Evolutionary conservation across 2,797 vertebrate genomes (phyloP).

Genomic region (Chelon labrosus): DNA sequence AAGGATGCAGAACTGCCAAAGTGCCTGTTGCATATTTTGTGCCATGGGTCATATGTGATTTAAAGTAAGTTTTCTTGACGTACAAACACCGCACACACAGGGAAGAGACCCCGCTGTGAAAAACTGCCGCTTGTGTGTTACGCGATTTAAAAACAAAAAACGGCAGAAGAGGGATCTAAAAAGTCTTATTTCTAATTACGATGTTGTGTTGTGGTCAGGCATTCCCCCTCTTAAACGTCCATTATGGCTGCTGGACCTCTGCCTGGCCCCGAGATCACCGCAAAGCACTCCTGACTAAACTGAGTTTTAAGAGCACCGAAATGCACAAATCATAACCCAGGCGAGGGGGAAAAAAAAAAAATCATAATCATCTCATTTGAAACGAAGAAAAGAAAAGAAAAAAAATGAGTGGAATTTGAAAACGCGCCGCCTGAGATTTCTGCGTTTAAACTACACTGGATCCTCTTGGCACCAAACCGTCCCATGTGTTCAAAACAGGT

Average conservation of each 20-base stretch:
- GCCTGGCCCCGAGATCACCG: conserved; percentile 55
- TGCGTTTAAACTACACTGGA: background rate
- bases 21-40: background rate
- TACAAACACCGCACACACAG: background rate
- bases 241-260: conserved; percentile 59
- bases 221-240: conserved; percentile 61
- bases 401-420: conserved; percentile 55
- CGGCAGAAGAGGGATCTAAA: conserved; percentile 18
- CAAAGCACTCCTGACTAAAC: conserved; percentile 60
- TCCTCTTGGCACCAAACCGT: background rate
- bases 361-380: conserved; percentile 53
- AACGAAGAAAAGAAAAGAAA: conserved; percentile 43
- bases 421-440: background rate
- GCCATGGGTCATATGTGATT: background rate
- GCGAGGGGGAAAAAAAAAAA: too few species aligned
- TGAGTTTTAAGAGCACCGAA: conserved; percentile 50
- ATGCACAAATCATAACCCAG: conserved; percentile 48
- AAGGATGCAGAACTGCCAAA: background rate
- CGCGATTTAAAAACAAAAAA: conserved; percentile 11
- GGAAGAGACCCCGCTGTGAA: background rate
- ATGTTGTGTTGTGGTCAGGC: conserved; percentile 61
- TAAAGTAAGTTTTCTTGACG: background rate
- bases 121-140: background rate
- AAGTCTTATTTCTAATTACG: conserved; percentile 62
- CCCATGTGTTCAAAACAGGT: background rate